Evolutionary conservation across 2,888 invertebrate species (phyloP).

Genomic region (Brenthis daphne): DNA sequence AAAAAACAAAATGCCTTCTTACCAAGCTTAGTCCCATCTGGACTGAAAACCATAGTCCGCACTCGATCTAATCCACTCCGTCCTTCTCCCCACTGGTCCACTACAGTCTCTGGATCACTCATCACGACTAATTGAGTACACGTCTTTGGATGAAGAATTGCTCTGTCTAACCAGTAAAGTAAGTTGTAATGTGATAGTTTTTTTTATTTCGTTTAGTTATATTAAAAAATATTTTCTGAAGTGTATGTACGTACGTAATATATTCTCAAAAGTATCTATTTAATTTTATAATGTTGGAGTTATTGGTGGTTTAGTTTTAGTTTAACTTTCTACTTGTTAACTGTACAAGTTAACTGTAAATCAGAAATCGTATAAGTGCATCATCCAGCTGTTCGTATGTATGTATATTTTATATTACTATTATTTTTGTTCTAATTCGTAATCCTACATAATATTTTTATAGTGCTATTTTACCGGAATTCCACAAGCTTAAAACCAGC

Average conservation of each 20-base stretch:
- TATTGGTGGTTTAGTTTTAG: too few relatives aligned
- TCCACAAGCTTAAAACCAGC: conserved; percentile 71
- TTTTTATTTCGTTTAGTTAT: not conserved
- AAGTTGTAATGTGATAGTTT: not conserved
- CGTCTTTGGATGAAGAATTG: conserved; percentile 42
- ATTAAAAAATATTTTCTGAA: not conserved
- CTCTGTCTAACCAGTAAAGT: conserved; percentile 46
- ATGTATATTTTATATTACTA: too few relatives aligned
- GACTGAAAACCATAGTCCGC: conserved; percentile 73
- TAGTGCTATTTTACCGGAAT: conserved; percentile 50
- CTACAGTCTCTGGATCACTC: conserved; percentile 64
- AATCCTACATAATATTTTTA: too few relatives aligned
- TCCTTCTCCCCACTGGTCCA: conserved; percentile 71
- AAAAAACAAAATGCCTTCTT: conserved; percentile 26
- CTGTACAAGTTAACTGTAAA: too few relatives aligned
- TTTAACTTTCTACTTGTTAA: too few relatives aligned
- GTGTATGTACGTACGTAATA: too few relatives aligned
- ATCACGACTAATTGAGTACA: conserved; percentile 66
- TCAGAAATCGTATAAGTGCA: too few relatives aligned
- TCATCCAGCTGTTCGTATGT: too few relatives aligned
- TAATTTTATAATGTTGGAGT: too few relatives aligned
- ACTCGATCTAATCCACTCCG: conserved; percentile 60
- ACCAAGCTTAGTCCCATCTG: conserved; percentile 78
- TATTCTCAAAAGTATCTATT: too few relatives aligned
- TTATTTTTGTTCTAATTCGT: too few relatives aligned